Base-by-base conservation (phyloP, 2,888 invertebrate species). In the Meghimatium bilineatum region DNA sequence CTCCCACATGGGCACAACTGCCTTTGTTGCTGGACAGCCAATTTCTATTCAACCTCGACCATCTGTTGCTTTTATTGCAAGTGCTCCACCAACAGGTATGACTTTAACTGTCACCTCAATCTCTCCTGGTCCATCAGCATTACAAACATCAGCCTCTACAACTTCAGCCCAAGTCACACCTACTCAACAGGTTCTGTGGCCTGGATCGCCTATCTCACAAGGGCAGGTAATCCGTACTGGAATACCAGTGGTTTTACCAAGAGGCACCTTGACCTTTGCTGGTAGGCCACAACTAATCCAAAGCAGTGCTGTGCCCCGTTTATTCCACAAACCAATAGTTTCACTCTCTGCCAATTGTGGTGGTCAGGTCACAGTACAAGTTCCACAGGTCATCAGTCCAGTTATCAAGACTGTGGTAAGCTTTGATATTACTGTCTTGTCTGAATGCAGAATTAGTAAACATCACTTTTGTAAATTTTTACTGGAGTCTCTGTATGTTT, bases 101-200 rank as follows among this genome's bases (percentile, higher is more conserved):
- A 83, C 83, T n/a, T 63, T 83, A 29, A 83, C 83, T 71, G 83
- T 83, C 38, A 78, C 83, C 26, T 83, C 78, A 36, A 72, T 83
- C 29, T 76, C 83, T 26, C 83, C 83, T 52, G 69, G 77, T 20
- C 78, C 78, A 29, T 5, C 66, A 44, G 67, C 56, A 26, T 12
- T 75, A 20, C 82, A 77, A 38, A 76, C 82, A 0, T n/a, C 77
- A 32, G 23, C 69, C 29, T 76, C 76, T 10, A 52, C 76, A 26
- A 44, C 56, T 17, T 66, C 67, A 14, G n/a, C 60, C 72, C 78
- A 78, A 20, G 20, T n/a, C 23, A 29, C 72, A 32, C 26, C 60
- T 10, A 38, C 14, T 12, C 82, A 76, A 32, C 78, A 78, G n/a
- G 44, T 82, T 32, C 10, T 76, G 20, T 49, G 78, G 60, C 78